A percentile compares a stretch with the other conserved stretches of the same genome.
Evolutionary conservation across 2,888 invertebrate species (phyloP).

Genomic region (Nephrotoma guestfalica): DNA sequence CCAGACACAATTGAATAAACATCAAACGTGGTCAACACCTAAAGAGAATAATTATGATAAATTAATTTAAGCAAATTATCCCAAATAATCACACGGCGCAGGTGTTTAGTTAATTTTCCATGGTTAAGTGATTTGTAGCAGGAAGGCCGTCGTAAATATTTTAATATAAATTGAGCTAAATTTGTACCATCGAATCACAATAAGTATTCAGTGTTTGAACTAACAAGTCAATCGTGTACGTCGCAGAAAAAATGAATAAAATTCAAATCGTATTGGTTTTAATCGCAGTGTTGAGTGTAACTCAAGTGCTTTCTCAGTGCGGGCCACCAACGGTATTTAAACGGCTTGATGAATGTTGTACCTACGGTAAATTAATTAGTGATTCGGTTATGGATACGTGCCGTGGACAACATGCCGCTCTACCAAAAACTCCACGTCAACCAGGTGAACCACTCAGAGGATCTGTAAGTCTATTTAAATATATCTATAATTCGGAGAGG

Average conservation of each 20-base stretch:
- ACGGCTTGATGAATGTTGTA: neutral
- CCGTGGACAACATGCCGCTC: neutral
- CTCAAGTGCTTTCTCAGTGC: neutral
- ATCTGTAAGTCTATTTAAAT: neutral
- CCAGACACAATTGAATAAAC: neutral
- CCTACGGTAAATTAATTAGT: neutral
- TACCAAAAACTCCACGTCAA: neutral
- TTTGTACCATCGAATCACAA: neutral
- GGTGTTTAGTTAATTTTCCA: neutral
- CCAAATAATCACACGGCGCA: neutral
- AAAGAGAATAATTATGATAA: too few species aligned
- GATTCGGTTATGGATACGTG: neutral
- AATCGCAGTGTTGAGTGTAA: neutral
- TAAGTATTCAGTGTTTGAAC: too few species aligned
- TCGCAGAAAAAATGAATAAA: too few species aligned
- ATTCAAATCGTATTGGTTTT: neutral
- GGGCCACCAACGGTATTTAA: neutral
- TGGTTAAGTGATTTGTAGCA: neutral
- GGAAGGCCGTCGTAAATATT: neutral
- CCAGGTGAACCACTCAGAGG: neutral
- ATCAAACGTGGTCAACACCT: neutral
- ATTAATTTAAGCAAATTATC: neutral
- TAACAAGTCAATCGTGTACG: too few species aligned
- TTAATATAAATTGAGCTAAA: neutral
- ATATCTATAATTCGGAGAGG: neutral